These are phyloP conservation scores for Hippocampus abdominalis DNA, from an alignment of 2,113 vertebrate species.

Conservation along the genomic window DNA sequence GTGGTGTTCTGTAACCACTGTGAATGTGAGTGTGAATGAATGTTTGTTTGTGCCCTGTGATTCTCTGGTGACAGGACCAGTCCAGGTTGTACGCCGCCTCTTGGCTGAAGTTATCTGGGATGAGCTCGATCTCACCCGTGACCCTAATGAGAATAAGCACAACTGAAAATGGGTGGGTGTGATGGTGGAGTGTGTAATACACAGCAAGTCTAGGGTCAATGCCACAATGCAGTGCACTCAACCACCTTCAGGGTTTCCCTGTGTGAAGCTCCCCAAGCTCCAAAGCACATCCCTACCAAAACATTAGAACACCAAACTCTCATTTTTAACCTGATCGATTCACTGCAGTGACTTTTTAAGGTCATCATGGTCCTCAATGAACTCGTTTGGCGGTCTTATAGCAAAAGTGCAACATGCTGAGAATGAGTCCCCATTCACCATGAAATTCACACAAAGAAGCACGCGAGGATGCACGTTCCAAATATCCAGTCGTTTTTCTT, in stretches of 20 bases:
- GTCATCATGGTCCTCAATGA: background rate
- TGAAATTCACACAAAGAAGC: constrained; percentile 1
- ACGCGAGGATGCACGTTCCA: constrained; percentile 35
- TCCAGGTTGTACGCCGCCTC: no score
- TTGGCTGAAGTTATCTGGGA: no score
- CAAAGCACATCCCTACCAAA: background rate
- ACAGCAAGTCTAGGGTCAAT: background rate
- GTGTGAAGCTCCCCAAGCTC: background rate
- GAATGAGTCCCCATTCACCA: constrained; percentile 2
- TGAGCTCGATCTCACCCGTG: no score
- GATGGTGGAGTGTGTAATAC: background rate
- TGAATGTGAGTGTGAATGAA: no score
- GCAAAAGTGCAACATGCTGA: constrained; percentile 4
- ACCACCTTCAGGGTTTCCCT: background rate
- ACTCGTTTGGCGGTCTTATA: background rate
- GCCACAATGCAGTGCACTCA: background rate
- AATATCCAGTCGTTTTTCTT: constrained; percentile 51
- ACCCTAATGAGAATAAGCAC: background rate
- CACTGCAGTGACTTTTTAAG: background rate
- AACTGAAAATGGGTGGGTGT: background rate
- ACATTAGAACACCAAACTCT: background rate
- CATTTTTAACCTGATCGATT: background rate
- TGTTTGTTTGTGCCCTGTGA: no score
- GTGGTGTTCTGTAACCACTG: no score
- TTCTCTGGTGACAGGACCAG: no score